Evolutionary conservation across 2,113 vertebrate species (phyloP), one percentile per base, ranked within the genome.

Genomic region (Murina feae): DNA sequence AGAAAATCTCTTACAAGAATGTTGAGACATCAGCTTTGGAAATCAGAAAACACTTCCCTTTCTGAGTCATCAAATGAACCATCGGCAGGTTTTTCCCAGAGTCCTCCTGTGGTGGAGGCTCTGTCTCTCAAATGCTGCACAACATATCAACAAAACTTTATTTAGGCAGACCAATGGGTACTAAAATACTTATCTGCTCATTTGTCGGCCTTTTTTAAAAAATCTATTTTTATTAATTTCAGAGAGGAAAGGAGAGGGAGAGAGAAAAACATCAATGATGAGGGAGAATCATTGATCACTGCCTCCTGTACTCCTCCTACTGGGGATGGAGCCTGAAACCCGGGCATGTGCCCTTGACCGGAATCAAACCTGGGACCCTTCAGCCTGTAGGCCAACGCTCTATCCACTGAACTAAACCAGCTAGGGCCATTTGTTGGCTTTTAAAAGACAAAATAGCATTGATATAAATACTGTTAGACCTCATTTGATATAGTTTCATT

Each of bases 21-120:
- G 68, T 39, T 47, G 82, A 92, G 89, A 60, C 82, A 75, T 66
- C 79, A 44, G 28, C 68, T 95, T 86, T 81, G 72, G 89, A 86
- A 74, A 90, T 47, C 23, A 95, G 49, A 93, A 37, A 93, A 37
- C 16, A 69, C 49, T 69, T 94, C n/a, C 69, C 63, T 69, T 81
- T 88, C 63, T 65, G n/a, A 81, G 37, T 89, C 83, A 93, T n/a
- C 79, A 80, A 68, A 88, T 4, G 42, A 90, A 49, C 55, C 75
- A 79, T 8, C 8, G 83, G 63, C 49, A 96, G 42, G 75, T 69
- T 87, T 82, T 75, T 71, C 79, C 89, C 86, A 68, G 55, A 74
- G 39, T 37, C 42, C 6, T 30, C 32, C 51, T 58, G 21, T 51
- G 14, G 30, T 35, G 4, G n/a, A 83, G 47, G 53, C 18, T 86